Conservation (phyloP, 2,797 vertebrate species). For the Coreius guichenoti region DNA sequence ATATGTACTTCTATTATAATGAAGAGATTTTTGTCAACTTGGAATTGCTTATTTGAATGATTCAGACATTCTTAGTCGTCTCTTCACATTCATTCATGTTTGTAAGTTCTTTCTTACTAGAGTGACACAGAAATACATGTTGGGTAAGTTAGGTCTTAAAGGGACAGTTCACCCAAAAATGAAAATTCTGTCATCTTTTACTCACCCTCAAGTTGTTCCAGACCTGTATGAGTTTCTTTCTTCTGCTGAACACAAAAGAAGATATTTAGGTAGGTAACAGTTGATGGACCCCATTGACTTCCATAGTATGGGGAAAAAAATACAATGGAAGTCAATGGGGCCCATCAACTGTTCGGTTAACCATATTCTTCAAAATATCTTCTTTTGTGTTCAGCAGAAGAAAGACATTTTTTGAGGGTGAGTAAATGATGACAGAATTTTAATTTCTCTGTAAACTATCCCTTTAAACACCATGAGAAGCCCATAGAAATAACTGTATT, state of each 20-base stretch:
- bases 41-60: background rate
- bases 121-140: background rate
- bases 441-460: background rate
- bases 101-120: background rate
- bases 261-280: no score
- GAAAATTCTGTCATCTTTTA: background rate
- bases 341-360: no score
- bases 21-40: background rate
- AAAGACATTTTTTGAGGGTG: no score
- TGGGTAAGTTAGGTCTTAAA: background rate
- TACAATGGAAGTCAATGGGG: no score
- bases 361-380: no score
- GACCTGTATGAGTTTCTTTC: no score
- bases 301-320: no score
- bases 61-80: no score
- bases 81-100: background rate
- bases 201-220: no score
- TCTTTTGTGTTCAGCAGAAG: no score
- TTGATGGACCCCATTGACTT: no score
- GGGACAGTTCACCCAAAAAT: background rate
- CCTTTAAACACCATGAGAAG: background rate
- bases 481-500: background rate
- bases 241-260: no score
- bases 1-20: background rate
- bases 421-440: background rate